Evolutionary conservation across 2,888 invertebrate species (phyloP), one percentile per base, ranked within the genome.

Genomic region (Polietes domitor): DNA sequence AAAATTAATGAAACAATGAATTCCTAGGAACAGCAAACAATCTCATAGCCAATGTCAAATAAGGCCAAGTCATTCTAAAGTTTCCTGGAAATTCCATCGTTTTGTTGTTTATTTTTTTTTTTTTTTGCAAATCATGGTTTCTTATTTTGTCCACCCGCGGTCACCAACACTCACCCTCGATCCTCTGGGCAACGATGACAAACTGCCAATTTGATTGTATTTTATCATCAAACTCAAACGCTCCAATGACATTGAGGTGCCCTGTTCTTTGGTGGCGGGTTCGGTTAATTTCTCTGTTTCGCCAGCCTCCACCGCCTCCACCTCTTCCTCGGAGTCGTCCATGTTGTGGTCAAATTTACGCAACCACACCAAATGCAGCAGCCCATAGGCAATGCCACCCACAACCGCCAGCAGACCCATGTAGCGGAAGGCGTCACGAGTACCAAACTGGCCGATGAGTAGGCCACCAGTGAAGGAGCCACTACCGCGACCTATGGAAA

Each of bases 401-500:
- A 94, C 93, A 77, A 95, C 95, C 0, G 96, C 96, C 61, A 95
- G 93, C 0, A 96, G 92, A 0, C 96, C 96, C 96, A 97, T 96
- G 85, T 96, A 94, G 17, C 96, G 94, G 90, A 97, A 97, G 0
- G 96, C 95, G 89, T 96, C 94, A 79, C 96, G 93, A 6, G 96
- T 96, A 0, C 96, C 96, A 58, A 95, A 93, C 73, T 95, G 94
- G 0, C 95, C 95, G 85, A 97, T 96, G 12, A 97, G 93, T 17
- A 96, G 93, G 58, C 97, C 97, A 21, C 97, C 97, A 7, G 95
- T 94, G 86, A 97, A 96, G 88, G 96, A 96, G 21, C 97, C 97
- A 89, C 96, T 96, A 41, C 97, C 97, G 87, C 96, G 93, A 5
- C 97, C 96, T 92, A 7, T 47, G n/a, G 15, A 80, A 63, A 24